phyloP scores from a whole-genome alignment of 2,888 invertebrate genomes.

The Spialia ferax region DNA sequence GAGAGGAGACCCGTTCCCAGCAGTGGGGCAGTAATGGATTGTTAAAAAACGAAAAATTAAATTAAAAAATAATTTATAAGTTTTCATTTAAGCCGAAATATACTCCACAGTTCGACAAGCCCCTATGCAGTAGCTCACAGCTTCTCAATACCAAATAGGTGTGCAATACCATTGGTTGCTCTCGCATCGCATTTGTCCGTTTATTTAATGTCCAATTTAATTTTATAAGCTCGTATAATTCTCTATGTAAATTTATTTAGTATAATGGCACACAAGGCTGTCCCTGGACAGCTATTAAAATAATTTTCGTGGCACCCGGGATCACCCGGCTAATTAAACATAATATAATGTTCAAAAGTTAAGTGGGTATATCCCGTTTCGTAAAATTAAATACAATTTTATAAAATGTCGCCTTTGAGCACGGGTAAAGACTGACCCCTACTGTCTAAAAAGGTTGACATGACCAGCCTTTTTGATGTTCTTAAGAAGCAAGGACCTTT shows the following conservation, averaged over 20 bases:
- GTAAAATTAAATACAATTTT: neutral
- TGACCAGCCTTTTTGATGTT: slow-evolving; percentile 11
- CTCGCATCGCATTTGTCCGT: no score
- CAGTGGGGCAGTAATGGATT: no score
- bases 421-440: neutral
- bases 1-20: no score
- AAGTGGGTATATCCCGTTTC: neutral
- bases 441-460: slow-evolving; percentile 7
- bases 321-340: slow-evolving; percentile 4
- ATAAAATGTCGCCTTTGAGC: slow-evolving; percentile 15
- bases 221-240: neutral
- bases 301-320: neutral
- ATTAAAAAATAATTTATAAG: no score
- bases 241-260: slow-evolving; percentile 7
- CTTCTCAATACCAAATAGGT: no score
- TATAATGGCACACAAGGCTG: neutral
- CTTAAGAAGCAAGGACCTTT: neutral
- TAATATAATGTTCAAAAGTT: slow-evolving; percentile 3
- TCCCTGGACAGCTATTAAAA: slow-evolving; percentile 7
- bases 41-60: no score
- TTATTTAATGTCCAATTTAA: neutral
- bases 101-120: no score
- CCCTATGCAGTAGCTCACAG: no score
- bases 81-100: no score
- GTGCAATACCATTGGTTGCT: no score